phyloP scores from a whole-genome alignment of 2,113 vertebrate species.

The Clarias batrachus region DNA sequence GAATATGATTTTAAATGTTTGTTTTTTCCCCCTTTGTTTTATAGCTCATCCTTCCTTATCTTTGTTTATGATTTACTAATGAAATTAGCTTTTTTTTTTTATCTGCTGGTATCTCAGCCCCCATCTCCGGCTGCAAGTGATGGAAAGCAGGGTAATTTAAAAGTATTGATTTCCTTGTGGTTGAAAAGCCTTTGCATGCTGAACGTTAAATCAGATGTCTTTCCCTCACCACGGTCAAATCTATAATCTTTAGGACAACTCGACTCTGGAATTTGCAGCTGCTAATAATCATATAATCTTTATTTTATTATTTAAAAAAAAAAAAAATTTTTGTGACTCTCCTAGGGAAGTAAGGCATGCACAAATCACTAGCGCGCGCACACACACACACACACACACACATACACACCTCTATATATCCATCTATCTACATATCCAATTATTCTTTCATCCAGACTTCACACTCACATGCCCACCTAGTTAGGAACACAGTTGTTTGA shows the following conservation, averaged over 20 bases:
- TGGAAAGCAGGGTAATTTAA: constrained; percentile 2
- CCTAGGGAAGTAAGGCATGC: neutral
- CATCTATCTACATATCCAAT: neutral
- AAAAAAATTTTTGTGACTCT: neutral
- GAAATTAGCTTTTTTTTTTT: neutral
- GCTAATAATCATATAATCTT: neutral
- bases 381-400: too few species aligned
- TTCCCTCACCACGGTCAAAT: neutral
- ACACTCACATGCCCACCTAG: neutral
- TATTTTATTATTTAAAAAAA: neutral
- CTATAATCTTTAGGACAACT: constrained; percentile 1
- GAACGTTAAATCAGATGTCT: neutral
- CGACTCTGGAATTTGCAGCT: neutral
- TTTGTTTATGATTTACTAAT: neutral
- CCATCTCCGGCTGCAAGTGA: neutral
- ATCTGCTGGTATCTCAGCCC: neutral
- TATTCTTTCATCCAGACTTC: neutral
- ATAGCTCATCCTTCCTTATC: neutral
- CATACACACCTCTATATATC: neutral
- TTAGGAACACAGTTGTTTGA: neutral
- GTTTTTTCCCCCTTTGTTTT: neutral
- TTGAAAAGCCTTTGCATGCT: neutral
- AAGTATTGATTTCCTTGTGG: constrained; percentile 20
- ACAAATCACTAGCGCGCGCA: neutral
- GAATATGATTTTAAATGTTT: neutral